Evolutionary conservation across 2,113 vertebrate genomes (phyloP), one percentile per base, ranked within the genome.

Genomic region (Dromiciops gliroides): DNA sequence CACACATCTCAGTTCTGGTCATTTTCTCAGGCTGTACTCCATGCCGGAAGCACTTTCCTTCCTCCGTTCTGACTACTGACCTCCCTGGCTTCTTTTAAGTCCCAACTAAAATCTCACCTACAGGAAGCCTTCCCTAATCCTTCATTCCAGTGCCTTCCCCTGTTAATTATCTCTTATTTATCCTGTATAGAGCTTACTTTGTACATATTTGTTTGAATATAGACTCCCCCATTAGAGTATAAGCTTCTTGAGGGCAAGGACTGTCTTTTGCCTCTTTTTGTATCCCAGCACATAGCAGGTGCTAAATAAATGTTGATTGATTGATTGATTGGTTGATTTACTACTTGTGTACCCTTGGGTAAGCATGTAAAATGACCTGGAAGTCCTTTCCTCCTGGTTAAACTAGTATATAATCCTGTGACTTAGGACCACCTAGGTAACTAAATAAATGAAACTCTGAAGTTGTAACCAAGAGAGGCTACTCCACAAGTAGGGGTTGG

Each of bases 401-500:
- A 83, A 83, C 19, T 83, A 44, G 67, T 6, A 83, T 83, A 44
- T 44, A n/a, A 44, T 83, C 19, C 67, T 23, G 1, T 83, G 16
- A 44, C 8, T 83, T 44, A 44, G 6, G 67, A 83, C n/a, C 67
- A 44, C 6, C n/a, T 83, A 31, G 23, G 67, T 83, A 83, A 83
- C n/a, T 44, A 44, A 44, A 44, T 83, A 83, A 83, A 75, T 75
- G n/a, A 44, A 44, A 44, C 7, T 67, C 56, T 83, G 37, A 83
- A 83, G 67, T 44, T 83, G n/a, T 44, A 83, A 2, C 37, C 67
- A 44, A 83, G 6, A 83, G 37, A 83, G 19, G 22, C 37, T 75
- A 7, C 95, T 94, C 48, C 89, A 93, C 90, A 67, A 11, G 67
- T 44, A 83, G 96, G 95, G 60, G 91, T 95, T 56, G 94, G 95